phyloP scores from a whole-genome alignment of 1,140 invertebrate genomes.

The Penaeus chinensis region DNA sequence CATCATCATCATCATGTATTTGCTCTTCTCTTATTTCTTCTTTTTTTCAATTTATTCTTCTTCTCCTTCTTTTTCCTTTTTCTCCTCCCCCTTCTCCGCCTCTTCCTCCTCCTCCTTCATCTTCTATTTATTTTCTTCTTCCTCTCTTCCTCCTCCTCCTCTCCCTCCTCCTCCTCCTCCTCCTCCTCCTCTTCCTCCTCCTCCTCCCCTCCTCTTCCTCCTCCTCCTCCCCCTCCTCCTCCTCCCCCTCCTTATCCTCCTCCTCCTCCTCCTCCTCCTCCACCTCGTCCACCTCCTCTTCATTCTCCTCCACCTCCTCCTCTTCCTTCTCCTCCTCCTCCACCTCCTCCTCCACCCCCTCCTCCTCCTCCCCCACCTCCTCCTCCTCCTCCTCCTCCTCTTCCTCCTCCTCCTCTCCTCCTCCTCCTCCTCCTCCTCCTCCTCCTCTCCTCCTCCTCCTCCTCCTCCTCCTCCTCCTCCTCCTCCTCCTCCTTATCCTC shows the following conservation, averaged over 20 bases:
- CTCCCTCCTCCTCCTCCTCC: neutral
- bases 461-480: neutral
- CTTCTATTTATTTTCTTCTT: neutral
- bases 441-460: neutral
- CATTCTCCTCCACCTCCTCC: neutral
- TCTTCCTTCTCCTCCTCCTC: neutral
- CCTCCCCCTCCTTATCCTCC: neutral
- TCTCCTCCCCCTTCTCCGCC: neutral
- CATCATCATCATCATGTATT: too few relatives aligned
- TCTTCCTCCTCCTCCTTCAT: neutral
- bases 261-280: too few relatives aligned
- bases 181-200: too few relatives aligned
- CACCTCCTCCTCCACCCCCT: neutral
- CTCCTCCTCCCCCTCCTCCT: neutral
- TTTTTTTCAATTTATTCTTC: neutral
- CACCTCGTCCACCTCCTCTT: neutral
- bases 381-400: neutral
- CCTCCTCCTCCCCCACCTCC: neutral
- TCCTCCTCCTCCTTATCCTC: neutral
- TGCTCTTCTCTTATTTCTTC: too few relatives aligned
- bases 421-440: neutral
- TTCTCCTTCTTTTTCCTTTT: neutral
- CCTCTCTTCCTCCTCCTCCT: neutral
- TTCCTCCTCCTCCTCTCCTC: neutral
- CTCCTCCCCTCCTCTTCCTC: too few relatives aligned